Evolutionary conservation across 2,888 invertebrate species (phyloP).

Genomic region (Eustalomyia histrio): DNA sequence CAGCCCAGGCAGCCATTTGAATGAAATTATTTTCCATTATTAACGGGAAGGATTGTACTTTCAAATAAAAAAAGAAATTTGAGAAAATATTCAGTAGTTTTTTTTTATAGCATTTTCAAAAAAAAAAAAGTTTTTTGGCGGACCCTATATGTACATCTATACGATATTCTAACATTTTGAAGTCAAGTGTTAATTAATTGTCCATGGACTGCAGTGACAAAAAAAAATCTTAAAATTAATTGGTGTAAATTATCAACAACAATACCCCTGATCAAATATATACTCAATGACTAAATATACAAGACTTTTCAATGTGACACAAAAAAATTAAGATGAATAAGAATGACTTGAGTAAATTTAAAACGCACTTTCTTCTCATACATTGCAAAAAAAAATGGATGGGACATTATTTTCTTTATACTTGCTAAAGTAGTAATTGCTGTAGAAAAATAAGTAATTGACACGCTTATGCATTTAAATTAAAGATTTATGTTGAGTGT

Average conservation of each 20-base stretch:
- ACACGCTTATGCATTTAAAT: constrained; percentile 67
- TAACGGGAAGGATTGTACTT: no score
- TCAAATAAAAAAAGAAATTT: no score
- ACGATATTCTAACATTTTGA: no score
- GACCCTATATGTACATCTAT: no score
- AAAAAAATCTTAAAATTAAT: neutral
- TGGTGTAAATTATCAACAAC: constrained; percentile 6
- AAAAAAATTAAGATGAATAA: constrained; percentile 33
- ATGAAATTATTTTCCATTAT: no score
- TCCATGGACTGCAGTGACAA: neutral
- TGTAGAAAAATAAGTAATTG: constrained; percentile 49
- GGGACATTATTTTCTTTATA: neutral
- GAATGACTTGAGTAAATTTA: constrained; percentile 20
- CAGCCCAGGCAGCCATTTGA: no score
- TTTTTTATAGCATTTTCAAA: no score
- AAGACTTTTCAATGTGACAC: constrained; percentile 35
- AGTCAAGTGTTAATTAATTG: constrained; percentile 6
- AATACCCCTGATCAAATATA: neutral
- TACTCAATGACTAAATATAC: neutral
- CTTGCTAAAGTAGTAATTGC: constrained; percentile 9
- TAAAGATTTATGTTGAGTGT: constrained; percentile 60
- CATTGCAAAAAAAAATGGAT: constrained; percentile 18
- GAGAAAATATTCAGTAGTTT: no score
- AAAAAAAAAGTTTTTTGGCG: no score
- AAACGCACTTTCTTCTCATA: neutral